Conservation (phyloP, 1,140 invertebrate genomes). For the Anthonomus grandis region DNA sequence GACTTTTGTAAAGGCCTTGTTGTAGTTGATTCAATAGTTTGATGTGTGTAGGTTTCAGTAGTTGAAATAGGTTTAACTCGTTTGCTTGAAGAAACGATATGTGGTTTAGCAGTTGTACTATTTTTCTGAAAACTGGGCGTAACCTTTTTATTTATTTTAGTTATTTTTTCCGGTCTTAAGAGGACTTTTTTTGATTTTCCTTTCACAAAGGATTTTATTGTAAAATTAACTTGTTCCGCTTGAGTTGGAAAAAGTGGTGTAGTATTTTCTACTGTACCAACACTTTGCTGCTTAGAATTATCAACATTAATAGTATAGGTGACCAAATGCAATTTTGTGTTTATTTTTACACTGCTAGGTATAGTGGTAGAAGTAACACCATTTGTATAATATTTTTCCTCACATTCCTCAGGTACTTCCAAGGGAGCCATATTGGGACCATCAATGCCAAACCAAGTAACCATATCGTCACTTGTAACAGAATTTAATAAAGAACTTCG, state of each 20-base stretch:
- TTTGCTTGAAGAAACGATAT: no score
- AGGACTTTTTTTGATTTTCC: slow-evolving; percentile 12
- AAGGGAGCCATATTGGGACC: slow-evolving; percentile 34
- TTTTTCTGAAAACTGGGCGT: neutral
- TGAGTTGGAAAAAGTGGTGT: no score
- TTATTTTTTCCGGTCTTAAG: slow-evolving; percentile 7
- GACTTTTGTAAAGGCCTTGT: slow-evolving; percentile 1
- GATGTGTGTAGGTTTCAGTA: slow-evolving; percentile 13
- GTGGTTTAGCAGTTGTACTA: neutral
- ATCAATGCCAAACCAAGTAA: slow-evolving; percentile 62
- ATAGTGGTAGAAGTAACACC: neutral
- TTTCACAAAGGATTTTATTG: neutral
- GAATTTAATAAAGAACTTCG: slow-evolving; percentile 54
- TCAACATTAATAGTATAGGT: slow-evolving; percentile 1
- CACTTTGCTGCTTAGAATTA: neutral
- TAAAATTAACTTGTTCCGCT: no score
- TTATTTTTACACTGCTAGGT: neutral
- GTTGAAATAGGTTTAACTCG: no score
- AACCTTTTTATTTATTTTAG: neutral
- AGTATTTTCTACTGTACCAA: neutral
- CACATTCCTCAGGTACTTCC: slow-evolving; percentile 4
- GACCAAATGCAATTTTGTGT: neutral
- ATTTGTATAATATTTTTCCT: neutral
- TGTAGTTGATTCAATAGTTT: slow-evolving; percentile 5
- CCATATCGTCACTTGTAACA: slow-evolving; percentile 60